Evolutionary conservation across 2,888 invertebrate species (phyloP), one percentile per base, ranked within the genome.

Genomic region (Dicranocentrus wangi): DNA sequence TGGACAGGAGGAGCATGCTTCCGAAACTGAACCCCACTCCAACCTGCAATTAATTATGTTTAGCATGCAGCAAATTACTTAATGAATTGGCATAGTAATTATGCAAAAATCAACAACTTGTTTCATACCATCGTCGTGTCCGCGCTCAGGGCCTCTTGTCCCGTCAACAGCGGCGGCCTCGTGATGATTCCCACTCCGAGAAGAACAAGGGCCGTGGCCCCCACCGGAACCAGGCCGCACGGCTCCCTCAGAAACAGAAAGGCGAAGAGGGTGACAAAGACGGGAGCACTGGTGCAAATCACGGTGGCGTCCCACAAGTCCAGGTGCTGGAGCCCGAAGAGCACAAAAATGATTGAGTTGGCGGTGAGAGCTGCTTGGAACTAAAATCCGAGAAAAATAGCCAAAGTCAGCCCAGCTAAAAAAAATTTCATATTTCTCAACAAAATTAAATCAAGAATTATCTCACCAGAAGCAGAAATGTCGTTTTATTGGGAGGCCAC

Each of bases 301-400:
- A 85, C 85, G 2, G 69, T 28, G 0, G 70, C 65, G 43, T 85
- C 83, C 2, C 73, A 83, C 21, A 82, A 70, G 47, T 77, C 71
- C 21, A 84, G 27, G 10, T 73, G 70, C 60, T 80, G 65, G 3
- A 84, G 21, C 0, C 73, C 83, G 32, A 65, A 84, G 51, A 83
- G 81, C 25, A 82, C 55, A 13, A 84, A 65, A 3, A 84, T 71
- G 3, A 84, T 42, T 2, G 84, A 76, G 69, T 82, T 84, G 8
- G 81, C 58, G 2, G 75, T 71, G 8, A 84, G n/a, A 1, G 71
- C 28, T 0, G 84, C 84, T 82, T 84, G 84, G 5, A 81, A 1
- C 82, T 82, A 23, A 0, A 65, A 53, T 32, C 19, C n/a, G n/a
- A 17, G n/a, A 55, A 55, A 55, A 55, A 51, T 51, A 68, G 42